A percentile compares a stretch with the other conserved stretches of the same genome.
phyloP scores from a whole-genome alignment of 2,888 invertebrate species.

The Idaea straminata region DNA sequence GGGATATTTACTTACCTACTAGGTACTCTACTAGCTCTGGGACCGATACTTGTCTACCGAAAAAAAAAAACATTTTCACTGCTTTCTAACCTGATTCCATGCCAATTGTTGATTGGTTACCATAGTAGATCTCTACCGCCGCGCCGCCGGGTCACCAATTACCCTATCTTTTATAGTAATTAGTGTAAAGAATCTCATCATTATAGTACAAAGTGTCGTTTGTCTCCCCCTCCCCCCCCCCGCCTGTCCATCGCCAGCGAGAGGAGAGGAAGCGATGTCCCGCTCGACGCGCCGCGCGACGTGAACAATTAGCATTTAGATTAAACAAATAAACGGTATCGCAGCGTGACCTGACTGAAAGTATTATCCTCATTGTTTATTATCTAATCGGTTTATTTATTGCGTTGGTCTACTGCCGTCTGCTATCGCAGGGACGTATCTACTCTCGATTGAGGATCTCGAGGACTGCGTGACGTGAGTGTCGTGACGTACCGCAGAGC shows the following conservation, averaged over 20 bases:
- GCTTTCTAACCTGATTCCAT: too few relatives aligned
- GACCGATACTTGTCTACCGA: too few relatives aligned
- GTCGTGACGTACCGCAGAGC: neutral
- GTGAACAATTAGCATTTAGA: conserved; percentile 70
- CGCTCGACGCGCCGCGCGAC: conserved; percentile 14
- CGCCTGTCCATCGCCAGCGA: conserved; percentile 4
- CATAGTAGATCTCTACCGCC: too few relatives aligned
- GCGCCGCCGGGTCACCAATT: too few relatives aligned
- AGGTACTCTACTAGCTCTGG: too few relatives aligned
- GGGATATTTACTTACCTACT: too few relatives aligned
- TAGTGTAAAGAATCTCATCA: conserved; percentile 25
- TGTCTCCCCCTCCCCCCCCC: conserved; percentile 11
- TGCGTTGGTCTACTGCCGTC: conserved; percentile 25
- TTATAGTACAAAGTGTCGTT: conserved; percentile 2
- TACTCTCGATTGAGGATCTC: too few relatives aligned
- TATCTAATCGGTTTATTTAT: conserved; percentile 57
- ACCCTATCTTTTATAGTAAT: conserved; percentile 27
- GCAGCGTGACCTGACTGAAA: conserved; percentile 56
- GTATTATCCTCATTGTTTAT: conserved; percentile 59
- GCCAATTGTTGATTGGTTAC: too few relatives aligned
- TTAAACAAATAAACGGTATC: conserved; percentile 68
- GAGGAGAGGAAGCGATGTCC: neutral
- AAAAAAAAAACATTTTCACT: too few relatives aligned
- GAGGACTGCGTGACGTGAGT: too few relatives aligned
- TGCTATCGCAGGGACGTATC: neutral